Percentiles rank a stretch among this genome's conserved stretches.
Evolutionary conservation across 1,140 invertebrate genomes (phyloP).

Genomic region (Nomia melanderi): DNA sequence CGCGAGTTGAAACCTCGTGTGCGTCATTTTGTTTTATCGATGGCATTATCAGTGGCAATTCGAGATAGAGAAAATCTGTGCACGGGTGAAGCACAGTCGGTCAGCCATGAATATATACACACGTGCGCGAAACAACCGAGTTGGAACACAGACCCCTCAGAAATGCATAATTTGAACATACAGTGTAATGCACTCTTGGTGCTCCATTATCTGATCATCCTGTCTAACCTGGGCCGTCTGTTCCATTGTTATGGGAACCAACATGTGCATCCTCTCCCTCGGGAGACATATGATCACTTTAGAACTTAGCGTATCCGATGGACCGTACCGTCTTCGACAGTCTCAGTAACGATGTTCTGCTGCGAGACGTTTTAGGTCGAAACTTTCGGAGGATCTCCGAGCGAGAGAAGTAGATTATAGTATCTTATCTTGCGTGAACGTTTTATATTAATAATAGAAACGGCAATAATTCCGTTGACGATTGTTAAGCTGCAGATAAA

Average conservation of each 20-base stretch:
- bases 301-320: conserved; percentile 12
- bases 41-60: no score
- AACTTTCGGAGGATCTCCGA: neutral
- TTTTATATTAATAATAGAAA: no score
- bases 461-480: no score
- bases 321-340: neutral
- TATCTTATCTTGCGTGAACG: no score
- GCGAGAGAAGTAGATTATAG: no score
- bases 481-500: no score
- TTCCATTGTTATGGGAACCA: conserved; percentile 33
- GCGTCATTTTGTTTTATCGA: no score
- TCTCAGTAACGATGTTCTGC: neutral
- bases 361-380: neutral
- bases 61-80: neutral
- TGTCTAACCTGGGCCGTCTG: conserved; percentile 20
- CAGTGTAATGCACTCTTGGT: conserved; percentile 49
- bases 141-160: neutral
- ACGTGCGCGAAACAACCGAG: conserved; percentile 3
- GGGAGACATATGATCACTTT: conserved; percentile 28
- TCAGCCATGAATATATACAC: neutral
- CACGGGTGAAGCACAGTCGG: neutral
- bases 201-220: conserved; percentile 37
- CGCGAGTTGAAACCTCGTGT: no score
- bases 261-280: conserved; percentile 5
- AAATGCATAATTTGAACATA: conserved; percentile 40